These are phyloP conservation scores for Parazoanthus swiftii DNA, from an alignment of 92 coral and sea anemone genomes.

Conservation along the genomic window DNA sequence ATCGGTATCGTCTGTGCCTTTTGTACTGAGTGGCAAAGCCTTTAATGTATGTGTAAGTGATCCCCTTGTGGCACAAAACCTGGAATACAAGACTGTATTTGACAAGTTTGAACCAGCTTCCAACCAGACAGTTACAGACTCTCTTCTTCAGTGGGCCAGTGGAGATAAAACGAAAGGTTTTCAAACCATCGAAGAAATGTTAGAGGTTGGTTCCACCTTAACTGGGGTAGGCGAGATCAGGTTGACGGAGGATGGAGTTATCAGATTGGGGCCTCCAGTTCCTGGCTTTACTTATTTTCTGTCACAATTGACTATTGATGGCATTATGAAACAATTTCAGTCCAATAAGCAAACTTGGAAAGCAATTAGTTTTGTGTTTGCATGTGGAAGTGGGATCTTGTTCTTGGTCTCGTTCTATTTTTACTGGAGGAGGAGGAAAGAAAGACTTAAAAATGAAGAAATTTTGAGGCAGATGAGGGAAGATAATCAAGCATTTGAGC, in stretches of 20 bases:
- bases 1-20: conserved; percentile 57
- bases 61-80: conserved; percentile 72
- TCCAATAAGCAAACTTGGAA: conserved; percentile 73
- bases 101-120: conserved; percentile 89
- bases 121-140: conserved; percentile 65
- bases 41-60: conserved; percentile 68
- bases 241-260: conserved; percentile 60
- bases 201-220: conserved; percentile 79
- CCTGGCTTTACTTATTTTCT: conserved; percentile 74
- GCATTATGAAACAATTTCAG: conserved; percentile 67
- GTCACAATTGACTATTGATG: conserved; percentile 75
- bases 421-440: conserved; percentile 67
- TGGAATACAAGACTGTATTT: conserved; percentile 69
- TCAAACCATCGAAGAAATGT: conserved; percentile 83
- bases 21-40: conserved; percentile 51
- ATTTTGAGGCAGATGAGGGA: conserved; percentile 53
- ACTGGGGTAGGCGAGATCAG: conserved; percentile 87
- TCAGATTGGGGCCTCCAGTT: conserved; percentile 71
- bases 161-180: conserved; percentile 95
- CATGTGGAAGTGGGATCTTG: conserved; percentile 77
- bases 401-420: conserved; percentile 70
- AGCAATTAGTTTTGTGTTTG: conserved; percentile 69
- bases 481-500: conserved; percentile 42
- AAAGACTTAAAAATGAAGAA: conserved; percentile 50
- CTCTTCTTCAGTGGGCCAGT: conserved; percentile 92